Evolutionary conservation across 2,888 invertebrate species (phyloP).

Genomic region (Bombyx huttoni): DNA sequence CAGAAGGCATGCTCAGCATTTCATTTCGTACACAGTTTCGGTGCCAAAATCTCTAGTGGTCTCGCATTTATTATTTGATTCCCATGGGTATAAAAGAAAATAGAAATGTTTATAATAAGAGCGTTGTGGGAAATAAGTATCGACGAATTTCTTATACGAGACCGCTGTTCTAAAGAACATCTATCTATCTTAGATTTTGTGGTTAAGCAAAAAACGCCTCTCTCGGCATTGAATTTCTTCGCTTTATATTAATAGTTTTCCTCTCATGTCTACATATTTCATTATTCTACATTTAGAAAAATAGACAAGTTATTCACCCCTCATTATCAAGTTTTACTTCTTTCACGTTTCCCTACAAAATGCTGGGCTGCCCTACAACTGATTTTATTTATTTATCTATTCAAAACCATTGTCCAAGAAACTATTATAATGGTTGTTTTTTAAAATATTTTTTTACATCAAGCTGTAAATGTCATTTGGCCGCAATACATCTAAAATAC

Average conservation of each 20-base stretch:
- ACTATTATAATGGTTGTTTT: background rate
- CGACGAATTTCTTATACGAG: background rate
- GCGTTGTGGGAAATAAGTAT: constrained; percentile 10
- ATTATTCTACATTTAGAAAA: too few relatives aligned
- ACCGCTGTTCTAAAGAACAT: background rate
- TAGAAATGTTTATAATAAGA: constrained; percentile 19
- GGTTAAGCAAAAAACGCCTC: too few relatives aligned
- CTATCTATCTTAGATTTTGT: background rate
- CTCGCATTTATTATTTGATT: constrained; percentile 1
- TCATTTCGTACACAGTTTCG: constrained; percentile 14
- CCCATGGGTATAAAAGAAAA: constrained; percentile 16
- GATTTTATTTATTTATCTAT: too few relatives aligned
- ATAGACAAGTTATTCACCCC: too few relatives aligned
- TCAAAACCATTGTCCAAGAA: too few relatives aligned
- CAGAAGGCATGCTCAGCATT: constrained; percentile 25
- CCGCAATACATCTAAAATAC: constrained; percentile 31
- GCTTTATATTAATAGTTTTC: too few relatives aligned
- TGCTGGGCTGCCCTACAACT: too few relatives aligned
- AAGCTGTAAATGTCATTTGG: constrained; percentile 30
- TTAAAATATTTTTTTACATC: constrained; percentile 27
- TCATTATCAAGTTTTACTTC: too few relatives aligned
- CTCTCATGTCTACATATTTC: too few relatives aligned
- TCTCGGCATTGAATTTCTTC: too few relatives aligned
- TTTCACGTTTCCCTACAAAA: too few relatives aligned
- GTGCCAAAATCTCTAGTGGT: background rate